Base-by-base conservation (phyloP, 1,140 invertebrate species). In the Dendroctonus ponderosae region DNA sequence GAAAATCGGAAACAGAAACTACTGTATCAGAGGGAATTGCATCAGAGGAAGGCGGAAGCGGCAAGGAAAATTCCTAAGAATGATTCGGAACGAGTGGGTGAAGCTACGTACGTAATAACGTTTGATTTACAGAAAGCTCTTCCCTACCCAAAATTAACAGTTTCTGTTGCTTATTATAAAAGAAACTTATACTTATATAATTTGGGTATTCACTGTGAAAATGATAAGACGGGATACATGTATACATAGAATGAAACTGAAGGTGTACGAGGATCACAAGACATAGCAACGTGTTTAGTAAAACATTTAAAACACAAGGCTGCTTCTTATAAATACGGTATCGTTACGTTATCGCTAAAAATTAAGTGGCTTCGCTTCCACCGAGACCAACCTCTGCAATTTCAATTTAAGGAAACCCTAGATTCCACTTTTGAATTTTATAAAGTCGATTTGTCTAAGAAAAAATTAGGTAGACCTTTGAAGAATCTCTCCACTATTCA, bases 1-100 rank as follows among this genome's bases (percentile, higher is more conserved):
- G 69, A 48, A 42, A 57, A 66, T 66, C 52, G 71, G 60, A 56
- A 63, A 67, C 66, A 68, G 66, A 67, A 62, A 52, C 67, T 66
- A 62, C 6, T 15, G 14, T 6, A 38, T 7, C 7, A 65, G n/a
- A 48, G 44, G 52, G 42, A 68, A 48, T n/a, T 66, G 44, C 54
- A 40, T 40, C 48, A 37, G 49, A 8, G 38, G 7, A 53, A 54
- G 7, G 62, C 57, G 48, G 56, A 60, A 14, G 9, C 5, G 11
- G 48, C 54, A 5, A 65, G 56, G 54, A 48, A 26, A 39, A 5
- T 26, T 26, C 11, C 54, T 8, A 60, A 60, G 43, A 37, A 12
- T 38, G 56, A 52, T 15, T 7, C 54, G 48, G 9, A 46, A 26
- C 9, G 37, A n/a, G 59, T 12, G 5, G 49, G n/a, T 12, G 38